These are phyloP conservation scores for Hippocampus kuda DNA, from an alignment of 2,797 vertebrate genomes.

Conservation along the genomic window DNA sequence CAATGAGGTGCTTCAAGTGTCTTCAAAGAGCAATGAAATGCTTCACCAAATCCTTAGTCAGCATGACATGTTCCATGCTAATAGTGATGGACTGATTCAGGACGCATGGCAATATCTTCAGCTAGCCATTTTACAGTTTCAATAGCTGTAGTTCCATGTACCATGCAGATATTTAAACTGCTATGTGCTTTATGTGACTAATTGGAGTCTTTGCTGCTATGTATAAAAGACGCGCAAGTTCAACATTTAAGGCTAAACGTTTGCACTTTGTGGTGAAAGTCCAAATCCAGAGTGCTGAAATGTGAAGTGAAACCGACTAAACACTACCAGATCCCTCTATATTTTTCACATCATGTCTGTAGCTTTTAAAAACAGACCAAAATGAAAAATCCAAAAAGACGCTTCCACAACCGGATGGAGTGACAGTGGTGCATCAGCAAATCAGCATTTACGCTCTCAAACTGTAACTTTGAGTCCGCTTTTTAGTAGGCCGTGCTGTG, in stretches of 20 bases:
- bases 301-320: constrained; percentile 19
- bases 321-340: constrained; percentile 20
- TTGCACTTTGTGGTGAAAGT: constrained; percentile 9
- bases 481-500: constrained; percentile 18
- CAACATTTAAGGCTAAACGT: background rate
- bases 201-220: background rate
- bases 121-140: background rate
- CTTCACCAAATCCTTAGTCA: background rate
- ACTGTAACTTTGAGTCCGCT: constrained; percentile 20
- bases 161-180: background rate
- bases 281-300: constrained; percentile 8
- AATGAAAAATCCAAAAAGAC: constrained; percentile 3
- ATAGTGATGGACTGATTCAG: background rate
- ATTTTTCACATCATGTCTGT: constrained; percentile 24
- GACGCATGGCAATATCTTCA: background rate
- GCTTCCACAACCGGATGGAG: constrained; percentile 15
- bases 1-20: background rate
- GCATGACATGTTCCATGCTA: too few species aligned
- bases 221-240: background rate
- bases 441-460: constrained; percentile 10
- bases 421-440: background rate
- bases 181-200: background rate
- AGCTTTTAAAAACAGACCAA: constrained; percentile 5
- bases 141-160: background rate
- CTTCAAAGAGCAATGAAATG: background rate